These are phyloP conservation scores for Drosophila vallismaia DNA, from an alignment of 2,888 invertebrate genomes.

Conservation along the genomic window DNA sequence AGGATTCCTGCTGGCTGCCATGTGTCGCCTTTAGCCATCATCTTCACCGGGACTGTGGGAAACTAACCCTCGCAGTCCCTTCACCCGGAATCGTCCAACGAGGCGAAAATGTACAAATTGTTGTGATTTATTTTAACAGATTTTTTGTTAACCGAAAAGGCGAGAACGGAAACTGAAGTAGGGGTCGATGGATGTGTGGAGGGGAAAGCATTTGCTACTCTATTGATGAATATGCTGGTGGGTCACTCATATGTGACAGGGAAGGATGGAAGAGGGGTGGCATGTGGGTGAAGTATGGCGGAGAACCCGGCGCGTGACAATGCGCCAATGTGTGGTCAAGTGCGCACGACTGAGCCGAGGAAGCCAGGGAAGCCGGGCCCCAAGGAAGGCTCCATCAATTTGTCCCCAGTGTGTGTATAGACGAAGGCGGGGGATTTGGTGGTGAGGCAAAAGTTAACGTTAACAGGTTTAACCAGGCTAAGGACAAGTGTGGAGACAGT, in stretches of 20 bases:
- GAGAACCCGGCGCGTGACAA: constrained; percentile 65
- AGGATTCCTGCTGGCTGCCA: constrained; percentile 60
- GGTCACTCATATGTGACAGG: constrained; percentile 32
- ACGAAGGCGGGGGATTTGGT: constrained; percentile 2
- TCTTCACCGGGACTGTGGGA: constrained; percentile 25
- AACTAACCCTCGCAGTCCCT: constrained; percentile 19
- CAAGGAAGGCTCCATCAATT: constrained; percentile 55
- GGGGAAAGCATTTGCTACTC: constrained; percentile 56
- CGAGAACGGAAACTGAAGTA: not conserved
- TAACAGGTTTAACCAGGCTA: constrained; percentile 76
- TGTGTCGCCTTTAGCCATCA: constrained; percentile 58
- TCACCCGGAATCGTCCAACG: constrained; percentile 56
- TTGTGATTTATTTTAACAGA: constrained; percentile 79
- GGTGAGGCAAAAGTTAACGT: constrained; percentile 66
- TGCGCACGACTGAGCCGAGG: constrained; percentile 72
- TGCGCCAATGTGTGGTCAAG: constrained; percentile 77
- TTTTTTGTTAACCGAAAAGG: constrained; percentile 71
- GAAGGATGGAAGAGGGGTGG: not conserved
- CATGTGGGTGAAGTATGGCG: not conserved
- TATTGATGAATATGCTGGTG: constrained; percentile 75
- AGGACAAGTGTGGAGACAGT: constrained; percentile 68
- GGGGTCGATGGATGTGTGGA: not conserved
- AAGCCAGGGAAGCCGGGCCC: constrained; percentile 22
- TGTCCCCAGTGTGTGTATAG: constrained; percentile 42
- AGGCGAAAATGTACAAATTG: constrained; percentile 79